Evolutionary conservation across 2,113 vertebrate species (phyloP).

Genomic region (Lagopus muta): DNA sequence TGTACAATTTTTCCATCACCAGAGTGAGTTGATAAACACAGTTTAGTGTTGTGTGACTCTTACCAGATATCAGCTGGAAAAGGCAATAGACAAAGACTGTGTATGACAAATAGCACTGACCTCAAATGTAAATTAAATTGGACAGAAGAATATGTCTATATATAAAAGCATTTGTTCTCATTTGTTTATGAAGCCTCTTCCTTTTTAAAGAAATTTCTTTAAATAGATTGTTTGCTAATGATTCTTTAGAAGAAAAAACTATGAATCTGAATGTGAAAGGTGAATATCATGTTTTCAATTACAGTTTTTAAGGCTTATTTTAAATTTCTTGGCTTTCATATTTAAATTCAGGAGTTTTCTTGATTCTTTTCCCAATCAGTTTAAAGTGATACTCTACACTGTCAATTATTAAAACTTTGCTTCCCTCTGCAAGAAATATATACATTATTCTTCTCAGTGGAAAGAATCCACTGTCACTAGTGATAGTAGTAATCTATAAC

Average conservation of each 20-base stretch:
- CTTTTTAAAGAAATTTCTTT: neutral
- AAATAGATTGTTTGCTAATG: neutral
- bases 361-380: neutral
- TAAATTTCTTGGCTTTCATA: neutral
- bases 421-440: neutral
- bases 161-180: neutral
- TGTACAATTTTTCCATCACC: neutral
- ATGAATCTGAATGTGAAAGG: neutral
- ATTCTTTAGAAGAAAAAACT: neutral
- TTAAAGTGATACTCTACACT: neutral
- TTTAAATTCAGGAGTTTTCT: neutral
- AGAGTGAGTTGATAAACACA: neutral
- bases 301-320: neutral
- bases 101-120: neutral
- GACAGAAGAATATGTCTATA: neutral
- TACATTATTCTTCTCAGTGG: neutral
- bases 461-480: neutral
- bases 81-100: neutral
- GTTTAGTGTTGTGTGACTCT: neutral
- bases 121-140: neutral
- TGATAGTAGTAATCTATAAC: neutral
- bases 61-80: neutral
- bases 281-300: neutral
- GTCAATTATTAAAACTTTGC: neutral
- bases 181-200: neutral